Percentiles rank a stretch among this genome's conserved stretches.
Evolutionary conservation across 2,113 vertebrate species (phyloP).

Genomic region (Gyps fulvus): DNA sequence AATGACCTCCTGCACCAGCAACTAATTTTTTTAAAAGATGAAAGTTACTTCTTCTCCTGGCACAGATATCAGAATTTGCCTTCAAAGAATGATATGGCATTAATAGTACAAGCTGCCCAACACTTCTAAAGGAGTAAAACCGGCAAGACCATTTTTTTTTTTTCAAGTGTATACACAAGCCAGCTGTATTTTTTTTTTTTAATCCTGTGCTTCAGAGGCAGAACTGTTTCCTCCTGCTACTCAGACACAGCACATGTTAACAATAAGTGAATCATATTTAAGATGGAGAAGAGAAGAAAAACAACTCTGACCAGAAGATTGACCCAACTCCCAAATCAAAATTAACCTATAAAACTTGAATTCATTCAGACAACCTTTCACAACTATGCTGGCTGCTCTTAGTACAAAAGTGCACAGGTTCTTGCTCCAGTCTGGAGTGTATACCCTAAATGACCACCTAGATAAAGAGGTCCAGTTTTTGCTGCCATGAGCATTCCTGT

Average conservation of each 20-base stretch:
- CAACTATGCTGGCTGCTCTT: neutral
- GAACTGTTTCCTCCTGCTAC: conserved; percentile 44
- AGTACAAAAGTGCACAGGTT: neutral
- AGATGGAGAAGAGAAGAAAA: conserved; percentile 41
- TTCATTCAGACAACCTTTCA: neutral
- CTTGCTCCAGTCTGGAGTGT: neutral
- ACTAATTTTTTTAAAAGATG: conserved; percentile 54
- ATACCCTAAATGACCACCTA: neutral
- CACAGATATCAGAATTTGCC: conserved; percentile 36
- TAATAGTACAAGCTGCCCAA: conserved; percentile 59
- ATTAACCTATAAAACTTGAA: neutral
- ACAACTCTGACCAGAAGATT: conserved; percentile 19
- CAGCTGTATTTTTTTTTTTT: conserved; percentile 56
- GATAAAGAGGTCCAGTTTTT: neutral
- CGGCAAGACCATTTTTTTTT: neutral
- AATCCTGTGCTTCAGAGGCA: conserved; percentile 22
- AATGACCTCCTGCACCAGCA: conserved; percentile 51
- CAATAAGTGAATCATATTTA: conserved; percentile 60
- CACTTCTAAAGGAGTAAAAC: conserved; percentile 52
- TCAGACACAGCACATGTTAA: conserved; percentile 48
- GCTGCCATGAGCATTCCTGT: neutral
- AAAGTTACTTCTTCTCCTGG: conserved; percentile 58
- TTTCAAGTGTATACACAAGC: conserved; percentile 23
- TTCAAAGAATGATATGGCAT: conserved; percentile 59
- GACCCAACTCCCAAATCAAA: conserved; percentile 13